phyloP scores from a whole-genome alignment of 2,113 vertebrate genomes.

The Melospiza georgiana region DNA sequence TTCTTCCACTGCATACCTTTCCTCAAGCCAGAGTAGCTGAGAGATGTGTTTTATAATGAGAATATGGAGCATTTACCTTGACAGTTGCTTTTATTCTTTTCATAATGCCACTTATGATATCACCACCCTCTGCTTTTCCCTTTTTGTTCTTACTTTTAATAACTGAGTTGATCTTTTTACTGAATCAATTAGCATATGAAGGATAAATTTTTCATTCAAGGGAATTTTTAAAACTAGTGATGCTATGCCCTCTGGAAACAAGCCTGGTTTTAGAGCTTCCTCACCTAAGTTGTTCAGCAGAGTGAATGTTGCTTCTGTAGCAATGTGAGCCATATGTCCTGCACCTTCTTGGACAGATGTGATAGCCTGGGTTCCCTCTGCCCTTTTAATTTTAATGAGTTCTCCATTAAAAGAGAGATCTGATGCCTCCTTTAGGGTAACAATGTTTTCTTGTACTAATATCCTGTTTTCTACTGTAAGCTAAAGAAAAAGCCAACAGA shows the following conservation, averaged over 20 bases:
- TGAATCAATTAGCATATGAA: conserved; percentile 59
- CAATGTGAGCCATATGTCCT: background rate
- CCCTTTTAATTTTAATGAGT: conserved; percentile 17
- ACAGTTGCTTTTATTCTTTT: background rate
- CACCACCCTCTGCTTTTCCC: accelerated
- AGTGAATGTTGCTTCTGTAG: background rate
- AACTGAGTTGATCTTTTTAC: conserved; percentile 20
- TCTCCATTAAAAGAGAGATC: background rate
- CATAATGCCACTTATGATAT: background rate
- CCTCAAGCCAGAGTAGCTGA: background rate
- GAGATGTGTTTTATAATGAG: background rate
- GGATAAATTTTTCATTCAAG: conserved; percentile 32
- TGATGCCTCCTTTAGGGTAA: background rate
- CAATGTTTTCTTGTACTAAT: background rate
- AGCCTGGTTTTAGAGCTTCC: background rate
- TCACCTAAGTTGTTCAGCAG: background rate
- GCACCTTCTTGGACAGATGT: background rate
- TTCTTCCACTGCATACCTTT: background rate
- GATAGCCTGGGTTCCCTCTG: background rate
- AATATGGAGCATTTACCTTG: background rate
- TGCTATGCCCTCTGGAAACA: conserved; percentile 3
- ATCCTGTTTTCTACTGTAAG: background rate
- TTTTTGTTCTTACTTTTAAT: conserved; percentile 21
- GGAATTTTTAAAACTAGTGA: conserved; percentile 2
- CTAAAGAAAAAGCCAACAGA: background rate